Evolutionary conservation across 2,113 vertebrate genomes (phyloP).

Genomic region (Coptodon bakossiorum): DNA sequence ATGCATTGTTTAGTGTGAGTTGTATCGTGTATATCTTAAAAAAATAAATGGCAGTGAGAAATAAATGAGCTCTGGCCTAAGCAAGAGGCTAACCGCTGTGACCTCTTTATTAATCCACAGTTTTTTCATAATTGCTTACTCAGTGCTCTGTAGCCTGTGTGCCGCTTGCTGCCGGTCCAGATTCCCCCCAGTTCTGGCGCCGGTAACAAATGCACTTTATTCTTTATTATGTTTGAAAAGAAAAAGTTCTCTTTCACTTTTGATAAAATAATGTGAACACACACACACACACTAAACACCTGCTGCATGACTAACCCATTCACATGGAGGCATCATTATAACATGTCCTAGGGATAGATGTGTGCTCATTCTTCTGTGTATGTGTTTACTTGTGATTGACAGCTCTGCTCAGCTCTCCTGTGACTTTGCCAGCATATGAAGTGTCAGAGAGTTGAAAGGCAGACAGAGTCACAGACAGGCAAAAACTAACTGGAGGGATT

Average conservation of each 20-base stretch:
- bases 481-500: background rate
- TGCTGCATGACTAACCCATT: background rate
- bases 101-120: background rate
- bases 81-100: no score
- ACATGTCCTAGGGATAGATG: constrained; percentile 27
- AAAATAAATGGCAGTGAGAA: background rate
- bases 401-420: constrained; percentile 9
- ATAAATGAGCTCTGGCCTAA: background rate
- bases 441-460: constrained; percentile 18
- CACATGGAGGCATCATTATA: constrained; percentile 24
- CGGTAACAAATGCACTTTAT: background rate
- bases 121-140: background rate
- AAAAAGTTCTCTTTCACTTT: background rate
- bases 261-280: background rate
- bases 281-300: background rate
- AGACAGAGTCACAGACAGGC: background rate
- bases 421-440: background rate
- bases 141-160: background rate
- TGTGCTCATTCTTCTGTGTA: background rate
- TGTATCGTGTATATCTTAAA: background rate
- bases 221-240: background rate
- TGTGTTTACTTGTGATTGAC: constrained; percentile 17
- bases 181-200: background rate
- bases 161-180: background rate
- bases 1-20: background rate